These are phyloP conservation scores for Rhadinocentrus ornatus DNA, from an alignment of 2,797 vertebrate species.

Conservation along the genomic window DNA sequence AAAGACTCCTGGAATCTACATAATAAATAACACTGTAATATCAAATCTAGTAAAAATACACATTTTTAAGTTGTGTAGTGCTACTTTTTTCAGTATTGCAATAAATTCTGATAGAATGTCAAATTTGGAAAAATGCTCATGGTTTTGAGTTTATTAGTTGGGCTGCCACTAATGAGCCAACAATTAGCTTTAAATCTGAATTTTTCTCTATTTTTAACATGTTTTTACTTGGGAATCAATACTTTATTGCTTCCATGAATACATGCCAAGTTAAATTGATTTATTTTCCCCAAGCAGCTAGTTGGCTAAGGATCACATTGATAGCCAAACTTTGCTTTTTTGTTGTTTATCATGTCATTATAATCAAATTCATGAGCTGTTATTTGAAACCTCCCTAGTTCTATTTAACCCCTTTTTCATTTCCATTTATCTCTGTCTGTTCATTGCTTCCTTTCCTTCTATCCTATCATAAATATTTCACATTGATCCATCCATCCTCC, in stretches of 20 bases:
- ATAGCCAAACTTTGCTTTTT: neutral
- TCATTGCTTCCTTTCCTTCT: neutral
- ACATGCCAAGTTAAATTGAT: conserved; percentile 14
- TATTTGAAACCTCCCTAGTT: neutral
- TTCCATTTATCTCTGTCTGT: neutral
- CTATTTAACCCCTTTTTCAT: neutral
- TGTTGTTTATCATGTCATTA: conserved; percentile 10
- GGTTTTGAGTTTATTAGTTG: conserved; percentile 1
- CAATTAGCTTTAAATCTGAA: conserved; percentile 20
- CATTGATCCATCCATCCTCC: conserved; percentile 29
- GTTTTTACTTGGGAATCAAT: conserved; percentile 20
- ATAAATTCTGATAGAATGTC: neutral
- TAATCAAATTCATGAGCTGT: conserved; percentile 2
- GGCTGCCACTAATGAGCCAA: conserved; percentile 42
- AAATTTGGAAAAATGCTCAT: conserved; percentile 7
- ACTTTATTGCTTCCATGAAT: conserved; percentile 9
- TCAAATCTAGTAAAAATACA: neutral
- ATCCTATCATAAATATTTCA: conserved; percentile 23
- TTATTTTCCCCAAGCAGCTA: neutral
- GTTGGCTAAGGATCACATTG: conserved; percentile 2
- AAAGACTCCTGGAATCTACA: too few relatives aligned
- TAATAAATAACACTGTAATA: neutral
- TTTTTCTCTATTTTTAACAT: conserved; percentile 6
- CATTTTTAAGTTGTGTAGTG: too few relatives aligned
- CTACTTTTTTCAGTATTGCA: neutral